phyloP scores from a whole-genome alignment of 2,797 vertebrate species.

The Gallirallus australis region DNA sequence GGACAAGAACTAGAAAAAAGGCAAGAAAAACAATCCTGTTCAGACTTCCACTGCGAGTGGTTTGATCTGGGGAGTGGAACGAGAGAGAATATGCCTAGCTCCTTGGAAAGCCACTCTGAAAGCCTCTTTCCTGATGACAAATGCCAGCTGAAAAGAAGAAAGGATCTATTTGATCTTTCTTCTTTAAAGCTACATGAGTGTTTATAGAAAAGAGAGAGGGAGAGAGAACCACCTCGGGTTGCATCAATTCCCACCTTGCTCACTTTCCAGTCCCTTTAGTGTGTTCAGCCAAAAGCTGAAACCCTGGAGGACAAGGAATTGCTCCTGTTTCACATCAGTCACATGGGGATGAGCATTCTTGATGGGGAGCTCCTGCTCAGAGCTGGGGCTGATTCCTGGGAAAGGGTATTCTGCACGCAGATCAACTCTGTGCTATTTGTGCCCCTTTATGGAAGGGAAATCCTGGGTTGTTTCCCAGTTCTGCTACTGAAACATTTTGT shows the following conservation, averaged over 20 bases:
- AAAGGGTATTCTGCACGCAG: background rate
- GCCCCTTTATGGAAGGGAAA: background rate
- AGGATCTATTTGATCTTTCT: constrained; percentile 50
- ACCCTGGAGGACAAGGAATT: background rate
- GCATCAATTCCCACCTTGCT: background rate
- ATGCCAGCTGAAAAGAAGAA: constrained; percentile 57
- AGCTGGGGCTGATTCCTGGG: background rate
- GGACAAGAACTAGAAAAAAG: background rate
- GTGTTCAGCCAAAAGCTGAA: constrained; percentile 21
- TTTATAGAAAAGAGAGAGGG: background rate
- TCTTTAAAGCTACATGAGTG: constrained; percentile 21
- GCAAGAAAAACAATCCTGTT: constrained; percentile 57
- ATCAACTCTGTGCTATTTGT: background rate
- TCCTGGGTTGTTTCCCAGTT: background rate
- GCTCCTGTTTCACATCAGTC: background rate
- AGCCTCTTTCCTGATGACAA: constrained; percentile 41
- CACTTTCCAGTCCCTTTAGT: constrained; percentile 4
- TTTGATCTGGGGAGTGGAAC: constrained; percentile 25
- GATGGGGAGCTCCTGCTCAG: background rate
- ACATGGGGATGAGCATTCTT: background rate
- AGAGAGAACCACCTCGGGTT: constrained; percentile 22
- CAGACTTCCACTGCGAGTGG: constrained; percentile 3
- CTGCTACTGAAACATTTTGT: background rate
- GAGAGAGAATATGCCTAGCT: constrained; percentile 26
- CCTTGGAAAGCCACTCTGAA: constrained; percentile 41